phyloP scores from a whole-genome alignment of 92 coral and sea anemone species.

The Epizoanthus stellaris region DNA sequence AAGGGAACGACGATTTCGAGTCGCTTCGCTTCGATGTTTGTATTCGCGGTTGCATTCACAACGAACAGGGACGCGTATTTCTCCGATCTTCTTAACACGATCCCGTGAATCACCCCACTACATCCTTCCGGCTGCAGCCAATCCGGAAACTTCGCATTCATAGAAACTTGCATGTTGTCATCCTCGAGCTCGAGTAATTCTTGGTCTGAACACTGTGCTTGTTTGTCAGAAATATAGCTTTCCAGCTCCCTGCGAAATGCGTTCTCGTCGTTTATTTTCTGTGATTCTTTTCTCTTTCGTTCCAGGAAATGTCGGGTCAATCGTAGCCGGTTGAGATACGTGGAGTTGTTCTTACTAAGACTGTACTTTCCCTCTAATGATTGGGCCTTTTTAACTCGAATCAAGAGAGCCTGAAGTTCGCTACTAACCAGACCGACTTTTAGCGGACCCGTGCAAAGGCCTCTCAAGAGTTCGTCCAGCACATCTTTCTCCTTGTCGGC shows the following conservation, averaged over 20 bases:
- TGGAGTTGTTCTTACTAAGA: background rate
- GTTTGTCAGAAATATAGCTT: background rate
- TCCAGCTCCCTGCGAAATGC: conserved; percentile 1
- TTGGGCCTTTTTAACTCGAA: too few species aligned
- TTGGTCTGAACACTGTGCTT: conserved; percentile 7
- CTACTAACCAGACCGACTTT: too few species aligned
- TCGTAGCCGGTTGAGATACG: background rate
- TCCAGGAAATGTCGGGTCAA: background rate
- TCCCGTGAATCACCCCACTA: background rate
- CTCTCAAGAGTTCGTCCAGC: too few species aligned
- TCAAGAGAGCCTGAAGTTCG: too few species aligned
- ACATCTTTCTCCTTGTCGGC: too few species aligned
- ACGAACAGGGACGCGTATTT: background rate
- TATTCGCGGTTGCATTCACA: background rate
- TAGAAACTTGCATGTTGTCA: background rate
- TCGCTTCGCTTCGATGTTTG: background rate
- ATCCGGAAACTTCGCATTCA: conserved; percentile 3
- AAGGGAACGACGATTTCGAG: background rate
- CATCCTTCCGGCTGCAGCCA: background rate
- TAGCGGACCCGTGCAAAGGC: too few species aligned
- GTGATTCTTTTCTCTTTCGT: background rate
- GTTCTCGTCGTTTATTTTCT: background rate
- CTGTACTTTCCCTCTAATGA: too few species aligned
- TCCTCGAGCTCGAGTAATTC: background rate
- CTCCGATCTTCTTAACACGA: conserved; percentile 11